Evolutionary conservation across 2,888 invertebrate genomes (phyloP).

Genomic region (Drosophila atripex): DNA sequence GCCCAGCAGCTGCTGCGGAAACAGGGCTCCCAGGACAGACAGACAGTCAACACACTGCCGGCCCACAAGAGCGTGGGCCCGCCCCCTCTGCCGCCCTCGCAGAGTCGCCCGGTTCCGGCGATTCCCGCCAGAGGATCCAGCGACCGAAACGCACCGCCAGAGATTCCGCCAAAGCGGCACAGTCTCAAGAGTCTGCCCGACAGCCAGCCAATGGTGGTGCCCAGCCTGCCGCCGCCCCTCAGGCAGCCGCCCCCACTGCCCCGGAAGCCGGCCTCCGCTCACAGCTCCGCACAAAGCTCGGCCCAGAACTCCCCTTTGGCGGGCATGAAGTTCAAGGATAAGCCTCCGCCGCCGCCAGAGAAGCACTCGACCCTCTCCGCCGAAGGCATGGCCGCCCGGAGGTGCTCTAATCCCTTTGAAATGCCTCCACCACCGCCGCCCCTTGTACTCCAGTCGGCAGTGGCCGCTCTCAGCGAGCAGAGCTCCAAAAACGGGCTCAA

Average conservation of each 20-base stretch:
- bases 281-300: constrained; percentile 79
- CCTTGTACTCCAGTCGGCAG: constrained; percentile 67
- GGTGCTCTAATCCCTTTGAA: constrained; percentile 82
- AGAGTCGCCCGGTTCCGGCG: constrained; percentile 81
- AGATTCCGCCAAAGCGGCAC: constrained; percentile 84
- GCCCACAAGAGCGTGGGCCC: constrained; percentile 53
- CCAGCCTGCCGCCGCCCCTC: constrained; percentile 76
- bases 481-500: constrained; percentile 62
- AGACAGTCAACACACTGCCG: constrained; percentile 43
- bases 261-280: constrained; percentile 80
- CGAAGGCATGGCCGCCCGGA: constrained; percentile 68
- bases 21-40: constrained; percentile 74
- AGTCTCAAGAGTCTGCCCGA: constrained; percentile 82
- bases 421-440: constrained; percentile 77
- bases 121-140: constrained; percentile 82
- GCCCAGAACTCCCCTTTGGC: constrained; percentile 82
- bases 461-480: constrained; percentile 69
- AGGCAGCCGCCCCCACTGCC: constrained; percentile 83
- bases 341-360: constrained; percentile 78
- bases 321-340: constrained; percentile 80
- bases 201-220: constrained; percentile 61
- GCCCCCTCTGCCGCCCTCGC: constrained; percentile 69
- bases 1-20: constrained; percentile 83
- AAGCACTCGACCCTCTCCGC: constrained; percentile 72
- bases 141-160: constrained; percentile 82